Evolutionary conservation across 2,888 invertebrate species (phyloP), one percentile per base, ranked within the genome.

Genomic region (Celastrina argiolus): DNA sequence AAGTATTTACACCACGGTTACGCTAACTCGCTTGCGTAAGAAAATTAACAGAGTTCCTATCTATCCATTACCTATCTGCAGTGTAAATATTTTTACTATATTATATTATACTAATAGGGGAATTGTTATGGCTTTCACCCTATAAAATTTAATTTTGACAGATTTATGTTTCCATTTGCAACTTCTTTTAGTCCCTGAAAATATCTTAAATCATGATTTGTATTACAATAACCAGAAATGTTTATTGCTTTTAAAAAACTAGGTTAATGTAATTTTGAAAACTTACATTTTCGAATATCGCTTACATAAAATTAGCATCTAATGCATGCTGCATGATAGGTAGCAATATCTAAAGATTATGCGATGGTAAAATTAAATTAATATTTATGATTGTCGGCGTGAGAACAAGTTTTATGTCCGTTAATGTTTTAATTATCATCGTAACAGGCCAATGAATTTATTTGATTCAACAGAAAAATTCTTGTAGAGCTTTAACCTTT

Each of bases 291-390:
- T 14, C 26, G 12, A 10, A 51, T 26, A 51, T 51, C 26, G 12
- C 51, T 51, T 26, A 14, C 22, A 26, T 51, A 51, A 51, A 51
- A 51, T 22, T 51, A 51, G 22, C 18, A 45, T 22, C 16, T 45
- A 45, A 45, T 45, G 45, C 45, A 22, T 51, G 22, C 51, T 51
- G 51, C 22, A 51, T 26, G 14, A 51, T 51, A 51, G 51, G 51
- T 51, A 22, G 26, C 51, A 26, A 26, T 26, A 51, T 51, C 22
- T 58, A 4, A 58, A 58, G 31, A 31, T 58, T 58, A 31, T 58
- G 58, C 58, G 58, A 58, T 58, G 28, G 31, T 58, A 58, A 58
- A 58, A 58, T 58, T 58, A n/a, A 58, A 58, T 58, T 16, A 56
- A 56, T 28, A 28, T 56, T 56, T 28, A 56, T 56, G n/a, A 28